A percentile compares a stretch with the other conserved stretches of the same genome.
Conservation (phyloP, 1,140 invertebrate species). For the Drosophila novamexicana region DNA sequence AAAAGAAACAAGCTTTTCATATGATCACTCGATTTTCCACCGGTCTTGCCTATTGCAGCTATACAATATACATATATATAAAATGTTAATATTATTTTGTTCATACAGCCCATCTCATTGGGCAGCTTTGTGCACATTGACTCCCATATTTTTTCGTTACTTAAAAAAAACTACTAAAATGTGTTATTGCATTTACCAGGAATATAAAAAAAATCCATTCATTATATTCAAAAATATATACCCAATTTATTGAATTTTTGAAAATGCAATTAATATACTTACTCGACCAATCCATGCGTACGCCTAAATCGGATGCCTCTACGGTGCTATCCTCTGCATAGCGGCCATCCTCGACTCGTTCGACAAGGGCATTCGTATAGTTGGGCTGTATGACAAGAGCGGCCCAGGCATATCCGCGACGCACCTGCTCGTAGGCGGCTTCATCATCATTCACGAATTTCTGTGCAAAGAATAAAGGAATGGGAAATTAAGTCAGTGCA, state of each 20-base stretch:
- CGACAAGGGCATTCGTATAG: constrained; percentile 91
- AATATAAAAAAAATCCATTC: too few relatives aligned
- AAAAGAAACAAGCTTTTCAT: too few relatives aligned
- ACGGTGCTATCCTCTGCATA: constrained; percentile 89
- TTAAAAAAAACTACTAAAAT: too few relatives aligned
- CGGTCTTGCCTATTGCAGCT: too few relatives aligned
- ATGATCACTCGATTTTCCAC: too few relatives aligned
- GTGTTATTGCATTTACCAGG: too few relatives aligned
- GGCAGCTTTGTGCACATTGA: too few relatives aligned
- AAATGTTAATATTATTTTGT: too few relatives aligned
- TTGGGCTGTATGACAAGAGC: constrained; percentile 92
- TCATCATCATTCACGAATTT: constrained; percentile 85
- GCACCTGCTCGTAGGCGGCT: constrained; percentile 89
- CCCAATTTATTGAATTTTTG: background rate
- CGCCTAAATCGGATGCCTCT: constrained; percentile 89
- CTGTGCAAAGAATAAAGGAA: constrained; percentile 53
- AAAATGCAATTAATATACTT: constrained; percentile 80
- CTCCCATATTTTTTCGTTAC: too few relatives aligned
- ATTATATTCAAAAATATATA: background rate
- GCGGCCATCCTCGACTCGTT: constrained; percentile 88
- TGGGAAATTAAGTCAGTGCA: background rate
- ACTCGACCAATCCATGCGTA: constrained; percentile 97
- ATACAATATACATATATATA: too few relatives aligned
- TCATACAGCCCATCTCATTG: too few relatives aligned
- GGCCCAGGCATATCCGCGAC: constrained; percentile 91